A percentile compares a stretch with the other conserved stretches of the same genome.
Evolutionary conservation across 1,140 invertebrate genomes (phyloP).

Genomic region (Drosophila jambulina): DNA sequence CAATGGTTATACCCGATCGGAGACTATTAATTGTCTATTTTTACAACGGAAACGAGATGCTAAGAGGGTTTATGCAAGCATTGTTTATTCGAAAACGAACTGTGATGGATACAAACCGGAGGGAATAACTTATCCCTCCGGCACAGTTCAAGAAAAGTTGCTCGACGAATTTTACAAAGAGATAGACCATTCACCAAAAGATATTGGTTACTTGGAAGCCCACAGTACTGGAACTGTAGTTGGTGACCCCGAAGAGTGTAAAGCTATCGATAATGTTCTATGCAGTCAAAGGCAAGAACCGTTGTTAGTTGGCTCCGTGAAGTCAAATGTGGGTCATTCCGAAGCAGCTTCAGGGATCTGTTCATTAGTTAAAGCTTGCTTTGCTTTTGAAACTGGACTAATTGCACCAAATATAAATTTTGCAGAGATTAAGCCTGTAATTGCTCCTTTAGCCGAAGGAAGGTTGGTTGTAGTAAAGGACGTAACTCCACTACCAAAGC

Average conservation of each 20-base stretch:
- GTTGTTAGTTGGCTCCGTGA: slow-evolving; percentile 94
- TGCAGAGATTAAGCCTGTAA: slow-evolving; percentile 89
- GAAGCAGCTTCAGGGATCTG: slow-evolving; percentile 96
- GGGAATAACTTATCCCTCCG: slow-evolving; percentile 96
- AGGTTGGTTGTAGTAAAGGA: slow-evolving; percentile 90
- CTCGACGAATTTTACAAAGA: slow-evolving; percentile 95
- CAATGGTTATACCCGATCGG: slow-evolving; percentile 91
- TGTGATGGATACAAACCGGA: slow-evolving; percentile 95
- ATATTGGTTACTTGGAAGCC: slow-evolving; percentile 94
- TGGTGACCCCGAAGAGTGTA: slow-evolving; percentile 95
- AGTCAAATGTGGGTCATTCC: slow-evolving; percentile 97
- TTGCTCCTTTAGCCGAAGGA: slow-evolving; percentile 90
- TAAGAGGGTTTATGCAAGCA: slow-evolving; percentile 90
- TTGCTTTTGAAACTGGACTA: slow-evolving; percentile 90
- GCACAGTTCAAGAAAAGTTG: slow-evolving; percentile 91
- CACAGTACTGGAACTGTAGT: slow-evolving; percentile 94
- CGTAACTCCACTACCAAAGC: slow-evolving; percentile 88
- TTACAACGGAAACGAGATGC: slow-evolving; percentile 93
- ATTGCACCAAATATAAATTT: slow-evolving; percentile 94
- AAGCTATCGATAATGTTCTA: slow-evolving; percentile 93
- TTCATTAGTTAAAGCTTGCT: slow-evolving; percentile 92
- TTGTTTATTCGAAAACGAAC: slow-evolving; percentile 88
- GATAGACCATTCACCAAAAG: slow-evolving; percentile 89
- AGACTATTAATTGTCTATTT: slow-evolving; percentile 91
- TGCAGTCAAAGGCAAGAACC: slow-evolving; percentile 89